Conservation (phyloP, 2,888 invertebrate genomes). For the Malacosoma neustria region DNA sequence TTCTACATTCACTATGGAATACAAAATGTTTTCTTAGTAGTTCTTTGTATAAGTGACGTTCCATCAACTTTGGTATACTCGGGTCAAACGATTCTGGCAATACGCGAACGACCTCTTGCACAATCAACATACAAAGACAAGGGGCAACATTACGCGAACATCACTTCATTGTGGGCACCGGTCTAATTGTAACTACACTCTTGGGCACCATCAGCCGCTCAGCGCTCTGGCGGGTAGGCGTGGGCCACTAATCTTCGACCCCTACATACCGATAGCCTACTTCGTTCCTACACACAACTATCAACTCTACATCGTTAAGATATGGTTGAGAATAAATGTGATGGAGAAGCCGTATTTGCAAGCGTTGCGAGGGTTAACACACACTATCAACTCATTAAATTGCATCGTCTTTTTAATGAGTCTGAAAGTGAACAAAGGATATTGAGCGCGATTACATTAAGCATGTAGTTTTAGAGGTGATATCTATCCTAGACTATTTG, state of each 20-base stretch:
- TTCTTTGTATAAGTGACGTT: no score
- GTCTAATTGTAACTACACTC: constrained; percentile 76
- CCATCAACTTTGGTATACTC: background rate
- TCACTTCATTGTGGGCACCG: constrained; percentile 74
- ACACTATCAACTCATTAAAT: constrained; percentile 76
- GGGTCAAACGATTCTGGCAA: background rate
- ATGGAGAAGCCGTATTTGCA: constrained; percentile 44
- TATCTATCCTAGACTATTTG: constrained; percentile 41
- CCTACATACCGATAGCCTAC: constrained; percentile 62
- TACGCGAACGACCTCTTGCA: constrained; percentile 32
- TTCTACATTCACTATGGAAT: no score
- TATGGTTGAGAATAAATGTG: constrained; percentile 29
- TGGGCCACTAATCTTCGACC: constrained; percentile 74
- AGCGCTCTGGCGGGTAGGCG: constrained; percentile 71
- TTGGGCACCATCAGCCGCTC: constrained; percentile 71
- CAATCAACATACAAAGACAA: constrained; percentile 74
- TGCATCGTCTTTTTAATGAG: constrained; percentile 76
- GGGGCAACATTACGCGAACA: constrained; percentile 65
- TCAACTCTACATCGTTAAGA: constrained; percentile 20
- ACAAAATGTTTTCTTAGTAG: no score
- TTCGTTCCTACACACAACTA: constrained; percentile 22
- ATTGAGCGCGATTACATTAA: constrained; percentile 72
- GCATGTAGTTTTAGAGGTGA: constrained; percentile 58
- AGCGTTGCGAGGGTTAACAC: constrained; percentile 72
- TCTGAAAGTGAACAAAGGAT: constrained; percentile 76